These are phyloP conservation scores for Xanthorhoe designata DNA, from an alignment of 2,888 invertebrate species.

Conservation along the genomic window DNA sequence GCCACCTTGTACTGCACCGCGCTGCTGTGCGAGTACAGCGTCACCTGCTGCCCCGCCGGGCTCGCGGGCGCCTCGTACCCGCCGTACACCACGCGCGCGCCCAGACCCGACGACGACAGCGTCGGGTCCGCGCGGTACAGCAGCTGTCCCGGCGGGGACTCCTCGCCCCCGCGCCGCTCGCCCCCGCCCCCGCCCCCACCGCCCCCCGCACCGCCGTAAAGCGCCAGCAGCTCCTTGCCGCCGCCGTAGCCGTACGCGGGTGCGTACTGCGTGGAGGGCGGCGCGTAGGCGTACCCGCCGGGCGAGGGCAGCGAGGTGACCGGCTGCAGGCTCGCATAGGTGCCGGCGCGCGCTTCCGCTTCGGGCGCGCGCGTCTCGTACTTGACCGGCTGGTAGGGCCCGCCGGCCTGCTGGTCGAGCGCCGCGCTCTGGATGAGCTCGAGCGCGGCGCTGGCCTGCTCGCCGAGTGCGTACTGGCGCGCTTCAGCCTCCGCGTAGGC, in stretches of 20 bases:
- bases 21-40: constrained; percentile 82
- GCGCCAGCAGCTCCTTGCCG: constrained; percentile 43
- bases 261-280: constrained; percentile 66
- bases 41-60: constrained; percentile 86
- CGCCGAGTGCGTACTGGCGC: constrained; percentile 67
- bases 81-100: constrained; percentile 79
- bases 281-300: constrained; percentile 55
- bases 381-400: constrained; percentile 77
- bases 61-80: constrained; percentile 85
- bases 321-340: constrained; percentile 85
- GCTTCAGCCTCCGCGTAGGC: constrained; percentile 63
- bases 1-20: constrained; percentile 85
- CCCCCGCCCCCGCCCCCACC: constrained; percentile 52
- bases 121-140: constrained; percentile 89
- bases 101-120: constrained; percentile 86
- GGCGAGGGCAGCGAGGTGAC: constrained; percentile 79
- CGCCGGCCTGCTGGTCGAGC: constrained; percentile 73
- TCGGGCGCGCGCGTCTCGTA: constrained; percentile 75
- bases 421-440: constrained; percentile 76
- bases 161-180: constrained; percentile 67
- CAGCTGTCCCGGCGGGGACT: constrained; percentile 84
- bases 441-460: constrained; percentile 63
- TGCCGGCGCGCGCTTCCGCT: constrained; percentile 71
- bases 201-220: constrained; percentile 50
- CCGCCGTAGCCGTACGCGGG: constrained; percentile 59